Evolutionary conservation across 2,888 invertebrate species (phyloP).

Genomic region (Thumatha senex): DNA sequence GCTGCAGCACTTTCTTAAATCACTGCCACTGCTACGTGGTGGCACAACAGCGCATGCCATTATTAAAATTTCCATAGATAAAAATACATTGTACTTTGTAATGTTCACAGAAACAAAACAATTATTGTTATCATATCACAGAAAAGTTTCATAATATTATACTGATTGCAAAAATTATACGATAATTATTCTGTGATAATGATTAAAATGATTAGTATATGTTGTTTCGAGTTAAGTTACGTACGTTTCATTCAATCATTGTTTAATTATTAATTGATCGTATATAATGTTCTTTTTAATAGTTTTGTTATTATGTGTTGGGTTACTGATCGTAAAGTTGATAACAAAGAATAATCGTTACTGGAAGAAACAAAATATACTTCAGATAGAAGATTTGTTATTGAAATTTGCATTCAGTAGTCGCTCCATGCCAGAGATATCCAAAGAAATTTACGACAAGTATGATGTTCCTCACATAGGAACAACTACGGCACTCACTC

Average conservation of each 20-base stretch:
- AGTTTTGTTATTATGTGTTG: slow-evolving; percentile 29
- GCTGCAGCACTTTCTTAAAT: too few relatives aligned
- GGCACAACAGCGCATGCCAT: too few relatives aligned
- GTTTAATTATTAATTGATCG: not conserved
- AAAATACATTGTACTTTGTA: too few relatives aligned
- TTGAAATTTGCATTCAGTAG: slow-evolving; percentile 50
- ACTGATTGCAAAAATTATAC: too few relatives aligned
- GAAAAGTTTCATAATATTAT: too few relatives aligned
- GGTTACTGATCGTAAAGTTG: slow-evolving; percentile 25
- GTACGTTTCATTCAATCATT: not conserved
- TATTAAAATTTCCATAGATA: too few relatives aligned
- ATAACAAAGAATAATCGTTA: slow-evolving; percentile 43
- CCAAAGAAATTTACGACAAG: slow-evolving; percentile 52
- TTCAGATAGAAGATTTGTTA: slow-evolving; percentile 41
- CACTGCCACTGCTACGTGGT: too few relatives aligned
- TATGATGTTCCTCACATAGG: slow-evolving; percentile 49
- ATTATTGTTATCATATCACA: too few relatives aligned
- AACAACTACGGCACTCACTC: slow-evolving; percentile 42
- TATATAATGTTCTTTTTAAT: slow-evolving; percentile 22
- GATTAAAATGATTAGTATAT: too few relatives aligned
- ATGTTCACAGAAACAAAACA: too few relatives aligned
- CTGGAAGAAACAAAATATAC: slow-evolving; percentile 56
- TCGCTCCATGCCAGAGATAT: slow-evolving; percentile 51
- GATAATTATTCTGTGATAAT: too few relatives aligned
- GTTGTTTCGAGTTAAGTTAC: not conserved